phyloP scores from a whole-genome alignment of 1,140 invertebrate species.

The Dolichoris vasculosae region DNA sequence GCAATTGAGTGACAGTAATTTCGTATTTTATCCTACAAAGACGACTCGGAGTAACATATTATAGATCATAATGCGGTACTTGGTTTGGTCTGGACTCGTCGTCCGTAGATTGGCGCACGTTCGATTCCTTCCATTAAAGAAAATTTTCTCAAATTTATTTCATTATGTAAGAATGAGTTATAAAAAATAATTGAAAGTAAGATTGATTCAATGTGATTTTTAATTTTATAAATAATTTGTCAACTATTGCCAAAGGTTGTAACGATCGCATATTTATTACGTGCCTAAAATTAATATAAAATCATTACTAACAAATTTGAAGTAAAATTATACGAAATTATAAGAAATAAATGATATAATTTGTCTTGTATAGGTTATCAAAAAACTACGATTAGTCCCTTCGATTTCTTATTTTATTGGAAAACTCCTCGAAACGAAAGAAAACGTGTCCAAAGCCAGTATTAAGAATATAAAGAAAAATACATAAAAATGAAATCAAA shows the following conservation, averaged over 20 bases:
- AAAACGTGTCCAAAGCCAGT: not conserved
- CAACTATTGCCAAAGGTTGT: too few species aligned
- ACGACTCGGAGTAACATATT: not conserved
- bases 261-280: too few species aligned
- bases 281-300: too few species aligned
- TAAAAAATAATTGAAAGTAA: too few species aligned
- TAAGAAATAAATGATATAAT: too few species aligned
- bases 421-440: not conserved
- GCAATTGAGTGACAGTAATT: not conserved
- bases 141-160: not conserved
- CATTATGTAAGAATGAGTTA: not conserved
- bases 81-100: not conserved
- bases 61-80: slow-evolving; percentile 2
- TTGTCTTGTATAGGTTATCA: not conserved
- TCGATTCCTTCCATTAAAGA: not conserved
- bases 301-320: too few species aligned
- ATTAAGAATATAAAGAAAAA: slow-evolving; percentile 1
- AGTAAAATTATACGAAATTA: too few species aligned
- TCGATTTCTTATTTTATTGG: slow-evolving; percentile 8
- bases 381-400: not conserved
- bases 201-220: too few species aligned
- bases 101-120: not conserved
- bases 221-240: too few species aligned
- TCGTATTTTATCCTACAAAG: not conserved
- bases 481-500: not conserved